These are phyloP conservation scores for Oligia strigilis DNA, from an alignment of 2,888 invertebrate genomes.

Conservation along the genomic window DNA sequence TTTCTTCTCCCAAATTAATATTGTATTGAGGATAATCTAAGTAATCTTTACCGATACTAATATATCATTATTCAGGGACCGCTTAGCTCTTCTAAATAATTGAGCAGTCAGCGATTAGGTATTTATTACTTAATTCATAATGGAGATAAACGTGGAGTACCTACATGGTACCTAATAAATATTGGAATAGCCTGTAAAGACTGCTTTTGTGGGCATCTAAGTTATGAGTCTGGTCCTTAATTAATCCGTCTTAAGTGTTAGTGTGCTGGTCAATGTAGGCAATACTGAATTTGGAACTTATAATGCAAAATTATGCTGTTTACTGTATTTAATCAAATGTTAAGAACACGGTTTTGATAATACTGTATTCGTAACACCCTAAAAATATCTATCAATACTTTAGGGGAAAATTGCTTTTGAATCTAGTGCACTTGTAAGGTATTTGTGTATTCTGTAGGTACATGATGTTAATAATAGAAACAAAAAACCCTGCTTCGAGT, in stretches of 20 bases:
- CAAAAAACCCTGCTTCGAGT: background rate
- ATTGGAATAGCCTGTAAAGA: constrained; percentile 11
- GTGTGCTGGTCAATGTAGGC: background rate
- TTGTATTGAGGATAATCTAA: constrained; percentile 1
- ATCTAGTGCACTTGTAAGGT: background rate
- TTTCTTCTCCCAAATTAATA: constrained; percentile 20
- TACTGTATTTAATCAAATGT: background rate
- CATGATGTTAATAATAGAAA: too few species aligned
- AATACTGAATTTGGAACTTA: background rate
- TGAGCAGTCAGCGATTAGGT: constrained; percentile 19
- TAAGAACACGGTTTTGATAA: background rate
- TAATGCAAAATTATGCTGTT: background rate
- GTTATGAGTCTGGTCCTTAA: background rate
- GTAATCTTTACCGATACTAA: constrained; percentile 11
- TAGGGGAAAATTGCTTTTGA: background rate
- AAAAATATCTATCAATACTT: background rate
- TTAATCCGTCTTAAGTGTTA: background rate
- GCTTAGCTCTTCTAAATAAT: constrained; percentile 23
- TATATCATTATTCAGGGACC: constrained; percentile 12
- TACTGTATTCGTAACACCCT: background rate
- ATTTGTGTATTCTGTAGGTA: background rate
- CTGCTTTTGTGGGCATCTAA: background rate
- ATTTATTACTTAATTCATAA: constrained; percentile 31
- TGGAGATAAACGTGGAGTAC: constrained; percentile 13
- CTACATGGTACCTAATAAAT: background rate